Evolutionary conservation across 2,113 vertebrate genomes (phyloP).

Genomic region (Lasiurus cinereus): DNA sequence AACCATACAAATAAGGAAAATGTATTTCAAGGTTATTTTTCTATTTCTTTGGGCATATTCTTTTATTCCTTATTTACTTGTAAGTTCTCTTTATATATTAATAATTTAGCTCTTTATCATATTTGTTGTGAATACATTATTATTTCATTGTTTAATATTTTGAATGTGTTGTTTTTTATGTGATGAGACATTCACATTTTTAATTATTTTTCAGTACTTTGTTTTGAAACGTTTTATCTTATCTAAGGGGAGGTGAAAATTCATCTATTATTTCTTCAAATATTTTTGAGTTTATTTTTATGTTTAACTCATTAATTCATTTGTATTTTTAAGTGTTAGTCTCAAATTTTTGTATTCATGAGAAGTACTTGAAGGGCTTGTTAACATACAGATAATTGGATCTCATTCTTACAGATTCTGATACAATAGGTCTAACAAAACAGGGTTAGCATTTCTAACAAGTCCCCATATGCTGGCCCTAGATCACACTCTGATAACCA

Average conservation of each 20-base stretch:
- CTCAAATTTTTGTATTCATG: not conserved
- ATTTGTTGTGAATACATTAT: not conserved
- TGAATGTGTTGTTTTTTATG: not conserved
- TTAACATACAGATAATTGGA: not conserved
- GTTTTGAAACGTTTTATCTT: not conserved
- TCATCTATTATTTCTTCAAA: not conserved
- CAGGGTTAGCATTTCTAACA: not conserved
- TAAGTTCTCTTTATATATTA: not conserved
- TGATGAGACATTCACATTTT: not conserved
- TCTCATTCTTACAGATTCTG: not conserved
- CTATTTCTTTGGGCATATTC: not conserved
- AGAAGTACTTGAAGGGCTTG: not conserved
- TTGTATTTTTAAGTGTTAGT: not conserved
- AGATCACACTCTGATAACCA: not conserved
- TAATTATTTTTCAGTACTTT: slow-evolving; percentile 9
- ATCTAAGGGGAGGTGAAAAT: not conserved
- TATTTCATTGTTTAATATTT: not conserved
- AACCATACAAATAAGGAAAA: not conserved
- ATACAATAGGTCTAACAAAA: not conserved
- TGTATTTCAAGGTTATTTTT: not conserved
- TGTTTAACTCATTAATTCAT: not conserved
- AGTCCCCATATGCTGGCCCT: not conserved
- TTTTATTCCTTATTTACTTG: not conserved
- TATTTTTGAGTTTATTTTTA: slow-evolving; percentile 26
- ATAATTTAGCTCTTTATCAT: not conserved